phyloP scores from a whole-genome alignment of 1,140 invertebrate species.

The Drosophila mayri region DNA sequence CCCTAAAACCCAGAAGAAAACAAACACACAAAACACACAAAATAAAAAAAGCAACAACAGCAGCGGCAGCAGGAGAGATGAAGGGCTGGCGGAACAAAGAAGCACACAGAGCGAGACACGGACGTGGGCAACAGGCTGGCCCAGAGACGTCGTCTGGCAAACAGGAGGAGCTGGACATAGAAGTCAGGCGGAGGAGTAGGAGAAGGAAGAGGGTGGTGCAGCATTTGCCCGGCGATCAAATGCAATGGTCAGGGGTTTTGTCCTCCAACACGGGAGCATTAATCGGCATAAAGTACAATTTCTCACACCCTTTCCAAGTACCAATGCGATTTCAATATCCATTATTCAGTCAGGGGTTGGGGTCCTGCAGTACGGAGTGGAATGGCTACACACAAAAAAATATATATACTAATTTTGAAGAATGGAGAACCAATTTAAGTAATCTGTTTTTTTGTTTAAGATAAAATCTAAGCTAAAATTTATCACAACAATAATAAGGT shows the following conservation, averaged over 20 bases:
- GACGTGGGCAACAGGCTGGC: slow-evolving; percentile 54
- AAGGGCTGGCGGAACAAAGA: slow-evolving; percentile 58
- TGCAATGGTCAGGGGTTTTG: slow-evolving; percentile 37
- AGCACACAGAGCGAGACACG: slow-evolving; percentile 6
- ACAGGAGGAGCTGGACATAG: background rate
- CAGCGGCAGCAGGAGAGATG: slow-evolving; percentile 30
- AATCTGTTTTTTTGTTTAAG: background rate
- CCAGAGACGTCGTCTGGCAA: slow-evolving; percentile 16
- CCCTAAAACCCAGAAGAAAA: slow-evolving; percentile 50
- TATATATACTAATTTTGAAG: background rate
- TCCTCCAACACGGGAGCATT: slow-evolving; percentile 43
- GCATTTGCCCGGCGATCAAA: slow-evolving; percentile 42
- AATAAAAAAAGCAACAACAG: slow-evolving; percentile 26
- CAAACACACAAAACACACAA: slow-evolving; percentile 16
- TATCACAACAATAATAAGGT: background rate
- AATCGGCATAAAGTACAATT: slow-evolving; percentile 63
- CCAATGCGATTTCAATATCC: slow-evolving; percentile 58
- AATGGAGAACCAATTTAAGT: background rate
- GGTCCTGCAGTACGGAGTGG: background rate
- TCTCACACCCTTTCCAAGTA: slow-evolving; percentile 22
- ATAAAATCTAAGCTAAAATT: background rate
- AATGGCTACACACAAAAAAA: slow-evolving; percentile 2
- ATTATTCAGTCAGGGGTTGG: slow-evolving; percentile 25
- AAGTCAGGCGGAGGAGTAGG: background rate
- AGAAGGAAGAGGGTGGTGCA: background rate